phyloP scores from a whole-genome alignment of 2,113 vertebrate species.

The Campylomormyrus numenius region DNA sequence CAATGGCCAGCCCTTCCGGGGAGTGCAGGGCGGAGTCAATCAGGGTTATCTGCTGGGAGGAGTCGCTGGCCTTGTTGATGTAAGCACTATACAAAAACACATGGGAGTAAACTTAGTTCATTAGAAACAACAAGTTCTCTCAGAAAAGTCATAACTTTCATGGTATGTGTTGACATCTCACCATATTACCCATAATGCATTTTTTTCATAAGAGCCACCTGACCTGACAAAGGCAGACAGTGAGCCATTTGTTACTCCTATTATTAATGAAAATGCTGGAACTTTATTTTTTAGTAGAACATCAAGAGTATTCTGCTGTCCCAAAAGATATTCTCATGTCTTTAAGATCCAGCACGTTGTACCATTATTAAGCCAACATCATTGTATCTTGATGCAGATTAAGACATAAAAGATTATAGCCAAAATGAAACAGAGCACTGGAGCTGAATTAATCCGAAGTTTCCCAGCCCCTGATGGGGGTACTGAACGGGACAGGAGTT shows the following conservation, averaged over 20 bases:
- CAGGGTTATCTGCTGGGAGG: slow-evolving; percentile 75
- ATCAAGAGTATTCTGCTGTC: neutral
- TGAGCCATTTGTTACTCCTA: neutral
- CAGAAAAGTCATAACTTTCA: slow-evolving; percentile 9
- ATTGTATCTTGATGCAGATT: neutral
- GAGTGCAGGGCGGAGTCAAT: slow-evolving; percentile 82
- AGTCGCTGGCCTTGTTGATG: slow-evolving; percentile 88
- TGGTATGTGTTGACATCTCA: slow-evolving; percentile 7
- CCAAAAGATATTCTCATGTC: slow-evolving; percentile 3
- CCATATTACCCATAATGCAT: neutral
- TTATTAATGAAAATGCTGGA: neutral
- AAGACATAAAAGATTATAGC: neutral
- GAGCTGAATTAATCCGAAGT: neutral
- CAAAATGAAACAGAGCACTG: neutral
- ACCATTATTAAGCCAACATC: neutral
- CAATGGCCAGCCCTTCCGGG: slow-evolving; percentile 87
- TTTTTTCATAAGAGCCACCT: neutral
- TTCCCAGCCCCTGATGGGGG: neutral
- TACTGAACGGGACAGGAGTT: neutral
- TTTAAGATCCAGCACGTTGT: neutral
- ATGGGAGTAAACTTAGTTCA: slow-evolving; percentile 16
- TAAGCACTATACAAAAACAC: slow-evolving; percentile 64
- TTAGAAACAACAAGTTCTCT: neutral
- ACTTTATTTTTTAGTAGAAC: neutral
- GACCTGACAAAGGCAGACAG: neutral